Base-by-base conservation (phyloP, 35 echinoderm and acorn worm species). In the Heliocidaris tuberculata region DNA sequence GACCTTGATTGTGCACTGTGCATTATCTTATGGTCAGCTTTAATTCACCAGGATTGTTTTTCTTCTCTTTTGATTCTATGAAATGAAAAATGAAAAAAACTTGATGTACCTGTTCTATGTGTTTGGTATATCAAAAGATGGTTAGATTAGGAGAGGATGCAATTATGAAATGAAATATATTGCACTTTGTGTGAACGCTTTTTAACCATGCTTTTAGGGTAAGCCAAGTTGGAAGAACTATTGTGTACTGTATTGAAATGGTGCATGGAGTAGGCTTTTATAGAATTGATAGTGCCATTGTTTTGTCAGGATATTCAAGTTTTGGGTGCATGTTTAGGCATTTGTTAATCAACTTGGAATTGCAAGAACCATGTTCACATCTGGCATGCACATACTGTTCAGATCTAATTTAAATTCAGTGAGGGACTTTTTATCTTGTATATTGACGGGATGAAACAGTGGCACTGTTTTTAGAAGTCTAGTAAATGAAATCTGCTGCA, bases 401-500 rank as follows among this genome's bases (percentile, higher is more conserved):
- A 78, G 5, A 78, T 0, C 27, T 0, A 42, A 42, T 42, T 42
- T 42, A 42, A 42, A 42, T 42, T 42, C 35, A 42, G 35, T 3
- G 3, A 1, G 35, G 35, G 35, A 42, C 35, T 42, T 42, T 42
- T 42, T 42, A 42, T 42, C 35, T 42, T 42, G 35, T 42, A 42
- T 0, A 42, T 42, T 42, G 35, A 19, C 52, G 8, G 15, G 52
- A 56, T 56, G 65, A 78, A 78, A 27, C 65, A 78, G 21, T 78
- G 65, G 65, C 65, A 78, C 65, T 78, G 65, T 78, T 7, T 42
- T 4, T 78, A 78, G 65, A 78, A 29, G 19, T 78, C 52, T 56
- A 56, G 52, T 56, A 56, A 78, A 78, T 78, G 21, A 78, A 78
- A 78, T 78, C 65, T 78, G 87, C 35, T 85, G 87, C 87, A 89